These are phyloP conservation scores for Thysanoteuthis rhombus DNA, from an alignment of 2,888 invertebrate genomes.

Conservation along the genomic window DNA sequence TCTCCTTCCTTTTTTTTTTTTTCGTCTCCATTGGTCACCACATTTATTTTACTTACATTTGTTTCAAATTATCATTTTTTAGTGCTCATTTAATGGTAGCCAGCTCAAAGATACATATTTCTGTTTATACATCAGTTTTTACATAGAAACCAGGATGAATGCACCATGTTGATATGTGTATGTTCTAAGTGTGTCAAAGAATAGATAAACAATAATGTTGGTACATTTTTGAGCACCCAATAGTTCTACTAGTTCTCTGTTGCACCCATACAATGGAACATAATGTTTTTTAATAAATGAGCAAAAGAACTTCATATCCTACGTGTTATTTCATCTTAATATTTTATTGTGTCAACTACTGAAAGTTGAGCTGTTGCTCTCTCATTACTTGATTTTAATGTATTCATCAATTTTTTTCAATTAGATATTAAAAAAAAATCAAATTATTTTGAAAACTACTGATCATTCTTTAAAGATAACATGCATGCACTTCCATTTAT, in stretches of 20 bases:
- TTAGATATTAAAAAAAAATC: background rate
- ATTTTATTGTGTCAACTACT: background rate
- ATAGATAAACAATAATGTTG: background rate
- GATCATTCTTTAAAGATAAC: background rate
- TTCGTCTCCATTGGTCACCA: background rate
- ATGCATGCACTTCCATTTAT: background rate
- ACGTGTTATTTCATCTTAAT: background rate
- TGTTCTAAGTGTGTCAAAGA: background rate
- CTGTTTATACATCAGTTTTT: background rate
- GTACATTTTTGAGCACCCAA: background rate
- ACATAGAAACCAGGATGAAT: background rate
- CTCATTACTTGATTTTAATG: background rate
- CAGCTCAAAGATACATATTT: background rate
- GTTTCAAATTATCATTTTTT: background rate
- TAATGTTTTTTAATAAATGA: background rate
- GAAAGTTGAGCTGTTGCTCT: background rate
- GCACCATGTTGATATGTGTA: background rate
- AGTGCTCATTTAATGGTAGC: background rate
- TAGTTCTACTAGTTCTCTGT: background rate
- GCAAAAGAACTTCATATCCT: background rate
- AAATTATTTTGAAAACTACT: background rate
- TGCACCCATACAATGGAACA: background rate
- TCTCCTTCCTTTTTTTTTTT: background rate
- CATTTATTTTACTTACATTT: background rate
- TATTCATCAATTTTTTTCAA: background rate